Conservation (phyloP, 2,797 vertebrate species). For the Loris lydekkerianus region DNA sequence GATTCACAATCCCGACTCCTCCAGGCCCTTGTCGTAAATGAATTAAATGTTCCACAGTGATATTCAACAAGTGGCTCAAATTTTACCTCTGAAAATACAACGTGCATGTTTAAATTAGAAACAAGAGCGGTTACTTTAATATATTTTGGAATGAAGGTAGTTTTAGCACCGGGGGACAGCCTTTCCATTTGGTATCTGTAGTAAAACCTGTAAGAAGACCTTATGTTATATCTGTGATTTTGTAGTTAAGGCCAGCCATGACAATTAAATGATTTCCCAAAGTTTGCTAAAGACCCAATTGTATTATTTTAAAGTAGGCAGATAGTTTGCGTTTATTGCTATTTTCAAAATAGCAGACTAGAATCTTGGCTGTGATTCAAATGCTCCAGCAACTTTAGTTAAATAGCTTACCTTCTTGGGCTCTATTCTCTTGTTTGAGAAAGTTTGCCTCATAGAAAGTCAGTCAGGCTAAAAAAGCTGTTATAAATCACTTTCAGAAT, state of each 20-base stretch:
- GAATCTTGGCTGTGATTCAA: slow-evolving; percentile 27
- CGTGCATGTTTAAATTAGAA: slow-evolving; percentile 69
- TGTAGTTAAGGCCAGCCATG: not conserved
- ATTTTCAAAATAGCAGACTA: slow-evolving; percentile 59
- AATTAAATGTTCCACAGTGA: slow-evolving; percentile 93
- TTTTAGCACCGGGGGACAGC: not conserved
- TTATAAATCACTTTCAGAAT: slow-evolving; percentile 10
- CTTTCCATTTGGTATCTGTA: not conserved
- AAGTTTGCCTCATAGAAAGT: not conserved
- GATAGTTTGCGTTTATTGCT: slow-evolving; percentile 54
- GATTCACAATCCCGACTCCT: slow-evolving; percentile 92
- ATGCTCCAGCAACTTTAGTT: not conserved
- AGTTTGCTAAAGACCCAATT: not conserved
- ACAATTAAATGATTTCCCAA: slow-evolving; percentile 29
- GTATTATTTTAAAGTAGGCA: slow-evolving; percentile 22
- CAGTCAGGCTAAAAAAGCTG: not conserved
- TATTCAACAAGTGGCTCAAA: slow-evolving; percentile 88
- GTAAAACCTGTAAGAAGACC: not conserved
- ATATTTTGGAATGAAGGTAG: not conserved
- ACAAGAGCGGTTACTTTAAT: slow-evolving; percentile 5
- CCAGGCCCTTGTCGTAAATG: slow-evolving; percentile 90
- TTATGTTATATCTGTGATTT: not conserved
- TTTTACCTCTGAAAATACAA: slow-evolving; percentile 89
- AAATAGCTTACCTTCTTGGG: slow-evolving; percentile 40
- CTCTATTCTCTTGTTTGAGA: not conserved